phyloP scores from a whole-genome alignment of 2,113 vertebrate species.

The Toxotes jaculatrix region DNA sequence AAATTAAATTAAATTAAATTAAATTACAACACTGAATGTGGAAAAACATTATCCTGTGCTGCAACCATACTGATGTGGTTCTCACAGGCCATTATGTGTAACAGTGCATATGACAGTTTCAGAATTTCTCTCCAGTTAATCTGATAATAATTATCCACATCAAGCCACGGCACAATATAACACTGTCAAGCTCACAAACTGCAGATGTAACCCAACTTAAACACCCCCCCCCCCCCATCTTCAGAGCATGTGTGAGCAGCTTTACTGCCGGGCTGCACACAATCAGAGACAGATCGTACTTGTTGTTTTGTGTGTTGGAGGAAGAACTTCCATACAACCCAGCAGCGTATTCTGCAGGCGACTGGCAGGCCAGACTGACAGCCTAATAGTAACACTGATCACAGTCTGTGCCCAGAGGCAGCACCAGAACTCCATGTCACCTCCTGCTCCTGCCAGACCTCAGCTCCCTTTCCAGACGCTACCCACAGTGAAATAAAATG shows the following conservation, averaged over 20 bases:
- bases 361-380: constrained; percentile 22
- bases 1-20: not conserved
- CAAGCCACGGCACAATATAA: not conserved
- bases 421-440: constrained; percentile 18
- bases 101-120: not conserved
- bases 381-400: constrained; percentile 1
- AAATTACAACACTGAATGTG: not conserved
- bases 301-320: not conserved
- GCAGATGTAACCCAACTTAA: not conserved
- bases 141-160: not conserved
- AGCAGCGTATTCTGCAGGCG: constrained; percentile 10
- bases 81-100: not conserved
- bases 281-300: not conserved
- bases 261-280: not conserved
- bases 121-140: not conserved
- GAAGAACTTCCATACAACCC: not conserved
- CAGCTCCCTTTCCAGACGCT: constrained; percentile 5
- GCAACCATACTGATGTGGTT: not conserved
- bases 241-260: not conserved
- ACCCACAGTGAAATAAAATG: not conserved
- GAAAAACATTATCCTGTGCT: not conserved
- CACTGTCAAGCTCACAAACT: not conserved
- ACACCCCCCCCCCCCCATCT: too few relatives aligned
- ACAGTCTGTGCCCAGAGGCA: constrained; percentile 36
- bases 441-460: constrained; percentile 37